Conservation (phyloP, 2,113 vertebrate genomes). For the Hiodon alosoides region DNA sequence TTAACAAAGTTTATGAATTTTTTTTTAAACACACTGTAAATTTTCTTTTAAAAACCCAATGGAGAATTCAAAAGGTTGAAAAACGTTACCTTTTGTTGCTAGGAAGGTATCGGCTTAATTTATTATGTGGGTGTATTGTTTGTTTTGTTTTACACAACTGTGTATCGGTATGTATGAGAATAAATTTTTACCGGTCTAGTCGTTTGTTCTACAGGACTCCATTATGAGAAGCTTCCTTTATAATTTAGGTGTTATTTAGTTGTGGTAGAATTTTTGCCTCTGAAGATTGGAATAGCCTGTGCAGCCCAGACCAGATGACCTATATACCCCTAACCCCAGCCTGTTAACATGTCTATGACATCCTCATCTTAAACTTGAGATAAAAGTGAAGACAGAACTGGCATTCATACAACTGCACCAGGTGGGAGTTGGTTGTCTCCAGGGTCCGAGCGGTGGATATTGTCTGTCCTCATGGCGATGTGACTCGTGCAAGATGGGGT, state of each 20-base stretch:
- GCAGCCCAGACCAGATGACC: not conserved
- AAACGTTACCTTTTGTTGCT: slow-evolving; percentile 22
- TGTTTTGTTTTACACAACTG: slow-evolving; percentile 38
- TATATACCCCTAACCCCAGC: not conserved
- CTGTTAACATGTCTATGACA: too few species aligned
- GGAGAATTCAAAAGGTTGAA: slow-evolving; percentile 13
- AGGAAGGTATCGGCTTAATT: slow-evolving; percentile 44
- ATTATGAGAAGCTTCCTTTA: slow-evolving; percentile 19
- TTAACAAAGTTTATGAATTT: slow-evolving; percentile 14
- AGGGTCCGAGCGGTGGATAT: not conserved
- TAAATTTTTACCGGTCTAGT: slow-evolving; percentile 11
- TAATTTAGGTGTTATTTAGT: slow-evolving; percentile 1
- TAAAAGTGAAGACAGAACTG: not conserved
- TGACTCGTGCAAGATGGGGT: too few species aligned
- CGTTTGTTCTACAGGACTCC: slow-evolving; percentile 20
- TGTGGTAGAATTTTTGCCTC: not conserved
- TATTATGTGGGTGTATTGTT: slow-evolving; percentile 40
- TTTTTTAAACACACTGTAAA: slow-evolving; percentile 12
- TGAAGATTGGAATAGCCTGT: not conserved
- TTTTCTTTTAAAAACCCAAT: slow-evolving; percentile 20
- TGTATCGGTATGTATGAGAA: slow-evolving; percentile 35
- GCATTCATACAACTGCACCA: not conserved
- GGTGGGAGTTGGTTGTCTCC: not conserved
- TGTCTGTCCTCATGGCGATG: not conserved
- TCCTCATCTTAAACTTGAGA: not conserved